These are phyloP conservation scores for Tinamus major DNA, from an alignment of 2,797 vertebrate genomes.

Conservation along the genomic window DNA sequence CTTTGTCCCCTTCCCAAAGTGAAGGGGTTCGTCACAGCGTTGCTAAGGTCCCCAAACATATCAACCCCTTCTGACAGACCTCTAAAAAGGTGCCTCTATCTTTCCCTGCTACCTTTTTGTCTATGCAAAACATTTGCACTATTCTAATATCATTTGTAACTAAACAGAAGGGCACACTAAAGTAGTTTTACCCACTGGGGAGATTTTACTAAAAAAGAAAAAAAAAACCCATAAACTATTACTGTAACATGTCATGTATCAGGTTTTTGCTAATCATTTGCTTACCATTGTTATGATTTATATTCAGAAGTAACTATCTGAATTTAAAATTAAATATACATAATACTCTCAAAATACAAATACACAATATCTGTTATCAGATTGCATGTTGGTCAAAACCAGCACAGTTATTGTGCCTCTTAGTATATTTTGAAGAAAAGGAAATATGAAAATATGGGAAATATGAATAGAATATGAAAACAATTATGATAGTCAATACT, in stretches of 20 bases:
- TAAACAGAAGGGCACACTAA: background rate
- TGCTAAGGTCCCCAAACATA: background rate
- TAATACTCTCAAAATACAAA: background rate
- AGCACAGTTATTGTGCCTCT: background rate
- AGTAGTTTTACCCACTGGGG: background rate
- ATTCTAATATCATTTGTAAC: background rate
- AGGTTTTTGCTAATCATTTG: background rate
- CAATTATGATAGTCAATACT: background rate
- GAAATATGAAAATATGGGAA: slow-evolving; percentile 22
- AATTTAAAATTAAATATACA: background rate
- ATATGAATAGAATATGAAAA: background rate
- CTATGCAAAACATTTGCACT: fast-evolving
- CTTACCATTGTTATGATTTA: background rate
- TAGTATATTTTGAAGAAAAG: background rate
- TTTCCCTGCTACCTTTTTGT: background rate
- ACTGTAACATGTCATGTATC: background rate
- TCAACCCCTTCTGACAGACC: background rate
- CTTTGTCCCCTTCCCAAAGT: background rate
- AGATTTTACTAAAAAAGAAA: background rate
- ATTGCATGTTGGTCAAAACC: background rate
- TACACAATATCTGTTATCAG: background rate
- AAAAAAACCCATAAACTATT: background rate
- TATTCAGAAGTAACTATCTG: background rate
- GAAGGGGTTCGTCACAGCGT: background rate
- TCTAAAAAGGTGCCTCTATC: background rate